Evolutionary conservation across 2,888 invertebrate species (phyloP).

Genomic region (Dryococelus australis): DNA sequence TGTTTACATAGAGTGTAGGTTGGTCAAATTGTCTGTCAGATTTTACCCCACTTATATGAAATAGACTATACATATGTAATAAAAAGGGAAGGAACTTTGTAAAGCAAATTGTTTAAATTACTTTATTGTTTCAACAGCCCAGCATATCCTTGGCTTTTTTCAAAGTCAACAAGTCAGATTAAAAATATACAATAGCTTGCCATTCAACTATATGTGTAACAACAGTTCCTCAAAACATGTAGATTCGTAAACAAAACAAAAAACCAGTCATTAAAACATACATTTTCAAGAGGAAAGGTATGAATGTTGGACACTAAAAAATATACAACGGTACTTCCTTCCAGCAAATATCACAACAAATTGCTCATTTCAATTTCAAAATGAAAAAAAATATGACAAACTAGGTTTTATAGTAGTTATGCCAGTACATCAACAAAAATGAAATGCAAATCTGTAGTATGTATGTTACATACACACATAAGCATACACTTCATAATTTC

Average conservation of each 20-base stretch:
- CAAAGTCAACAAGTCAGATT: background rate
- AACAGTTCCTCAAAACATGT: background rate
- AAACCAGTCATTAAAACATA: background rate
- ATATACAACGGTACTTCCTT: background rate
- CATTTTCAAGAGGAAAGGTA: background rate
- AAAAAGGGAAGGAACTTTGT: too few relatives aligned
- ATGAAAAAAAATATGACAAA: background rate
- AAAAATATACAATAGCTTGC: constrained; percentile 16
- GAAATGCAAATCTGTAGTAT: background rate
- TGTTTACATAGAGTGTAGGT: too few relatives aligned
- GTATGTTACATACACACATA: background rate
- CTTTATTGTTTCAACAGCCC: constrained; percentile 7
- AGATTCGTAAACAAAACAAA: background rate
- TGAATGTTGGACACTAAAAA: background rate
- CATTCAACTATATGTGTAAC: constrained; percentile 3
- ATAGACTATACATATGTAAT: too few relatives aligned
- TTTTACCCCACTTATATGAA: too few relatives aligned
- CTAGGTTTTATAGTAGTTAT: background rate
- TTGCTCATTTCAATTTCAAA: background rate
- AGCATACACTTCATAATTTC: background rate
- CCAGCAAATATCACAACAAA: background rate
- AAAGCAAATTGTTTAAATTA: background rate
- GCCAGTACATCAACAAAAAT: background rate
- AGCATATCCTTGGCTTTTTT: background rate
- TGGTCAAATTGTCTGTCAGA: too few relatives aligned